Conservation (phyloP, 2,113 vertebrate genomes). For the Ceyx cyanopectus region DNA sequence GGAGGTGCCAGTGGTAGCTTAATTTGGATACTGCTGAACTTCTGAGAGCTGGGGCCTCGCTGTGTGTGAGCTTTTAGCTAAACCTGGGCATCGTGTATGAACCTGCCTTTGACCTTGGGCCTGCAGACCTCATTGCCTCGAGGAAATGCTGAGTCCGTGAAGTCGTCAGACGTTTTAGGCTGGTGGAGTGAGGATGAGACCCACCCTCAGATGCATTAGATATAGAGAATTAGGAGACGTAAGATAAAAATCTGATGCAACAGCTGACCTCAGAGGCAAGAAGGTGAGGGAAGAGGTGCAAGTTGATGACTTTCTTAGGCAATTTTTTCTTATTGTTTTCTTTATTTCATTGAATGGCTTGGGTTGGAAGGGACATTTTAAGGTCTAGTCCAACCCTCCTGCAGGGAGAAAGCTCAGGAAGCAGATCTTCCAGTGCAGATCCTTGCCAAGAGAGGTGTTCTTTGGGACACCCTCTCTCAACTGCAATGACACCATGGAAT, state of each 20-base stretch:
- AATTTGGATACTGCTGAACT: neutral
- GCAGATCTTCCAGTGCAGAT: neutral
- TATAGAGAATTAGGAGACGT: neutral
- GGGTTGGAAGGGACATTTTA: neutral
- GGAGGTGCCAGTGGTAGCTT: neutral
- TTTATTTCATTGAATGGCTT: neutral
- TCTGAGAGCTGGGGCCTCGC: neutral
- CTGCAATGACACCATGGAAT: neutral
- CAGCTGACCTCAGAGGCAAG: slow-evolving; percentile 2
- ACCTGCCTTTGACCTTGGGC: slow-evolving; percentile 10
- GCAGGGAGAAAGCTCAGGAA: neutral
- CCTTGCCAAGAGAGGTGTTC: neutral
- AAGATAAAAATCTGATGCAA: slow-evolving; percentile 4
- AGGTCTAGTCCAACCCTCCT: neutral
- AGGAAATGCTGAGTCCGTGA: slow-evolving; percentile 22
- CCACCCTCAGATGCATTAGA: slow-evolving; percentile 50
- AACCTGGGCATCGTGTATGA: neutral
- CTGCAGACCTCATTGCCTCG: neutral
- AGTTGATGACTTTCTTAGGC: neutral
- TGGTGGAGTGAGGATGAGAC: neutral
- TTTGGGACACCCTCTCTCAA: neutral
- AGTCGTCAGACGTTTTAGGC: neutral
- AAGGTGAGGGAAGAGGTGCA: neutral
- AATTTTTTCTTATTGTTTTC: neutral
- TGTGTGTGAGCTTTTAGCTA: neutral